Evolutionary conservation across 2,888 invertebrate genomes (phyloP), one percentile per base, ranked within the genome.

Genomic region (Tortrix viridana): DNA sequence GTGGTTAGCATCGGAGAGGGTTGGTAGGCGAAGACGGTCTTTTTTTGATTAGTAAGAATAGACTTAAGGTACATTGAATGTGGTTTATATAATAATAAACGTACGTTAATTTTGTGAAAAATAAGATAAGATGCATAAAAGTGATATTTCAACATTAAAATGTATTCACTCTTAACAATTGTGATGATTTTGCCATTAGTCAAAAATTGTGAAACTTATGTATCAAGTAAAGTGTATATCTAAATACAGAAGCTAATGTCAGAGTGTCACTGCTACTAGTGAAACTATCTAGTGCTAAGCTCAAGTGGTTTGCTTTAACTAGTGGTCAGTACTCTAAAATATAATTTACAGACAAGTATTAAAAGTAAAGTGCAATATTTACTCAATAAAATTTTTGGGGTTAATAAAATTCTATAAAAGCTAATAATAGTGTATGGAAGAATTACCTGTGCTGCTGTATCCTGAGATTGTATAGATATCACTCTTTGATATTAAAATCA

Each of bases 101-200:
- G 47, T 57, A 62, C 16, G 47, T 69, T 70, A 60, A 72, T 71
- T 76, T 71, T 72, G 82, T 84, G 80, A 80, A 72, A 68, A 9
- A 9, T 9, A 26, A 26, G 66, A 77, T 66, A 76, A 69, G 75
- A 85, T 80, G 78, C 78, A 81, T 73, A 76, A 77, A 72, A 76
- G 65, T 67, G 66, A 61, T 75, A 75, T 74, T 70, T 4, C 70
- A 73, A 75, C 73, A 70, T 73, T 65, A 67, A 72, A 76, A 72
- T 71, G 73, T 74, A 73, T 80, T 79, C 75, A 82, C 82, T 87
- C 89, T 90, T 91, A 91, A 91, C 90, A 91, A 91, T 91, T 91
- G 91, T 88, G 86, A 81, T 82, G 87, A 86, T 85, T 88, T 91
- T 91, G 91, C 91, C 91, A 90, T 86, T 87, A 90, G 89, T 89